These are phyloP conservation scores for Sitobion miscanthi DNA, from an alignment of 1,140 invertebrate species.

Conservation along the genomic window DNA sequence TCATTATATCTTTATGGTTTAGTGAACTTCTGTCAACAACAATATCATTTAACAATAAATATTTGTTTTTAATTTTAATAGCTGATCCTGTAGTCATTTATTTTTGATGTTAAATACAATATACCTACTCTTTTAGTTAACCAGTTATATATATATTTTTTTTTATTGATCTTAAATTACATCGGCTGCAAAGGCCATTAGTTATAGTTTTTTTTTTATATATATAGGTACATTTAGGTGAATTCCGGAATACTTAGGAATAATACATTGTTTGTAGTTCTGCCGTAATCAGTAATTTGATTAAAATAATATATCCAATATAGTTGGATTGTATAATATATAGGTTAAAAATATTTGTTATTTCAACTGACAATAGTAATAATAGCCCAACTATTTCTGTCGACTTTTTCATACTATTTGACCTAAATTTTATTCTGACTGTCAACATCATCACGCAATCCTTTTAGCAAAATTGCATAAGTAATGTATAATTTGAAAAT, in stretches of 20 bases:
- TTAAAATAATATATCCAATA: background rate
- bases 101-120: too few relatives aligned
- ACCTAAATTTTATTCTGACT: background rate
- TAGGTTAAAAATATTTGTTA: slow-evolving; percentile 1
- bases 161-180: too few relatives aligned
- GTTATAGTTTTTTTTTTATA: too few relatives aligned
- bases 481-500: background rate
- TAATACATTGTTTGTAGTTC: too few relatives aligned
- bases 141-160: too few relatives aligned
- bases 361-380: background rate
- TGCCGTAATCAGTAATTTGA: too few relatives aligned
- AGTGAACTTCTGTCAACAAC: too few relatives aligned
- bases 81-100: too few relatives aligned
- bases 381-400: background rate
- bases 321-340: background rate
- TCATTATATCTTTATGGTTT: background rate
- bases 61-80: background rate
- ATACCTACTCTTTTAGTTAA: too few relatives aligned
- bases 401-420: background rate
- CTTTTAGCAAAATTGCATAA: background rate
- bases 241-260: too few relatives aligned
- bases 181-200: too few relatives aligned
- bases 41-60: background rate
- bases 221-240: too few relatives aligned
- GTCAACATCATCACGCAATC: slow-evolving; percentile 6